Conservation (phyloP, 2,888 invertebrate genomes). For the Hedya salicella region DNA sequence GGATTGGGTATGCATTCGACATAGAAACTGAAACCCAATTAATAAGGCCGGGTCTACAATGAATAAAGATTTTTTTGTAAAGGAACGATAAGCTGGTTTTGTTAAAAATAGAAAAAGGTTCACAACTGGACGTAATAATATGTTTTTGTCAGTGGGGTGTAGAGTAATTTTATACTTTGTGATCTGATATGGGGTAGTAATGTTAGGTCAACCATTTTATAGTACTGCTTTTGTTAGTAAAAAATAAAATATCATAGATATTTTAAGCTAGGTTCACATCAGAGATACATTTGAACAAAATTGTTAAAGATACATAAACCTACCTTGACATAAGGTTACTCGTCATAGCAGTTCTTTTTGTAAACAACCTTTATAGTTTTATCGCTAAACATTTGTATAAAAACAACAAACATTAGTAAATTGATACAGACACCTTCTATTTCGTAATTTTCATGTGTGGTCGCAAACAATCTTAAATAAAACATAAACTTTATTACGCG, state of each 20-base stretch:
- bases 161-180: conserved; percentile 22
- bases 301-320: too few species aligned
- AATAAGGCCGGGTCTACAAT: conserved; percentile 36
- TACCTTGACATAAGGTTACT: too few species aligned
- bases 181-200: conserved; percentile 27
- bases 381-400: too few species aligned
- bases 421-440: too few species aligned
- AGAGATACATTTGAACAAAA: neutral
- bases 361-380: too few species aligned
- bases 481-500: too few species aligned
- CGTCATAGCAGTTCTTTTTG: too few species aligned
- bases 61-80: conserved; percentile 34
- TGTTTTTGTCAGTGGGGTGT: conserved; percentile 21
- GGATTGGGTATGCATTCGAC: conserved; percentile 6
- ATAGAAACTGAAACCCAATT: conserved; percentile 30
- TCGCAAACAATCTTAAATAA: too few species aligned
- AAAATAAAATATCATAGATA: neutral
- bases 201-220: conserved; percentile 24
- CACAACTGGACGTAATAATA: conserved; percentile 12
- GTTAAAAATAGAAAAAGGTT: conserved; percentile 12
- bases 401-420: too few species aligned
- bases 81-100: conserved; percentile 31
- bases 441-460: too few species aligned
- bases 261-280: neutral
- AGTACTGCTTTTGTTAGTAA: neutral